These are phyloP conservation scores for Trachelus tabidus DNA, from an alignment of 2,888 invertebrate species.

Conservation along the genomic window DNA sequence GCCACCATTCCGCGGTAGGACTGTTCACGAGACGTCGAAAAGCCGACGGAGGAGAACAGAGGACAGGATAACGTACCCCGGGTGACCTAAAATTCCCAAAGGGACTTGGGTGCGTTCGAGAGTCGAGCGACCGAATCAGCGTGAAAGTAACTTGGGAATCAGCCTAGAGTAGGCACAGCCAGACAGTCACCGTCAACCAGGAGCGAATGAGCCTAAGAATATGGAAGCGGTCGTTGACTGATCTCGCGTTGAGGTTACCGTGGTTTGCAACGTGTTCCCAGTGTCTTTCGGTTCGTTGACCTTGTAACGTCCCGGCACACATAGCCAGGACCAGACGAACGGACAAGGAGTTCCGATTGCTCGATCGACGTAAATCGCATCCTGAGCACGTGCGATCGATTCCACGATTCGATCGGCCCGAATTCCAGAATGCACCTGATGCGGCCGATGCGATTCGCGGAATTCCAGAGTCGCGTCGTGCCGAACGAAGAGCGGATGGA, in stretches of 20 bases:
- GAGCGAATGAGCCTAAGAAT: background rate
- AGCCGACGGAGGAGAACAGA: background rate
- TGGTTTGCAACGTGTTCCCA: background rate
- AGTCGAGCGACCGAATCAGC: slow-evolving; percentile 38
- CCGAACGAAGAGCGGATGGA: too few species aligned
- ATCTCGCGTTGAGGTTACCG: background rate
- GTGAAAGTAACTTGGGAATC: slow-evolving; percentile 31
- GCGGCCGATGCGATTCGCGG: background rate
- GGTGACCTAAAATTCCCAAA: slow-evolving; percentile 10
- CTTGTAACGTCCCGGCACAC: slow-evolving; percentile 31
- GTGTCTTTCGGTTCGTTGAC: slow-evolving; percentile 37
- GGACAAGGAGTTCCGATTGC: slow-evolving; percentile 4
- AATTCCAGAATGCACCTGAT: background rate
- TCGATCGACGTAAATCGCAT: slow-evolving; percentile 30
- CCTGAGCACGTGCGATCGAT: background rate
- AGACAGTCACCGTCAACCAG: background rate
- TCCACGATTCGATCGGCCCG: background rate
- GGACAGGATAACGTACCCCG: slow-evolving; percentile 13
- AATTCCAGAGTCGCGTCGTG: background rate
- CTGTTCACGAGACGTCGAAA: background rate
- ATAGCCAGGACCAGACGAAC: slow-evolving; percentile 1
- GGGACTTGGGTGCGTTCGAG: slow-evolving; percentile 4
- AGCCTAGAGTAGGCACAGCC: slow-evolving; percentile 22
- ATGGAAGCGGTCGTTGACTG: background rate
- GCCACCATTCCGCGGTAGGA: background rate